phyloP scores from a whole-genome alignment of 2,888 invertebrate species.

The Shargacucullia verbasci region DNA sequence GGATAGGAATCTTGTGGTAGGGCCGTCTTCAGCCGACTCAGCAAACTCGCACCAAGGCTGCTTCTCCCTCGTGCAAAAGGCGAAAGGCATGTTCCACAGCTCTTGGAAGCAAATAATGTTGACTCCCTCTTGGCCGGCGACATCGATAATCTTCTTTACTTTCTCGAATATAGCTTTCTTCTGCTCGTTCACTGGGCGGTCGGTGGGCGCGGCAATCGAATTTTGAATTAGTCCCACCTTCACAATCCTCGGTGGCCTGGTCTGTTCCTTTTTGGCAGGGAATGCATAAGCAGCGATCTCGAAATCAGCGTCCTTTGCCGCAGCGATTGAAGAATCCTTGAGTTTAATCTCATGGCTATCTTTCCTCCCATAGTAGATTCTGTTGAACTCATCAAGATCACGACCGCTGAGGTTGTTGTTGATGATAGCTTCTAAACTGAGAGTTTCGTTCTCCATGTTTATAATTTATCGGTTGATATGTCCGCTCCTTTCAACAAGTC shows the following conservation, averaged over 20 bases:
- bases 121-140: constrained; percentile 94
- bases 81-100: constrained; percentile 99
- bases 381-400: constrained; percentile 84
- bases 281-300: constrained; percentile 84
- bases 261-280: constrained; percentile 83
- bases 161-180: constrained; percentile 94
- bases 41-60: constrained; percentile 99
- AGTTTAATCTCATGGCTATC: constrained; percentile 77
- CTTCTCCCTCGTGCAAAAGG: constrained; percentile 99
- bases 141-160: constrained; percentile 93
- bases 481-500: constrained; percentile 52
- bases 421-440: constrained; percentile 80
- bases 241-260: constrained; percentile 92
- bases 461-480: constrained; percentile 22
- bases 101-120: constrained; percentile 99
- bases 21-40: constrained; percentile 96
- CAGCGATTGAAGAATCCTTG: constrained; percentile 83
- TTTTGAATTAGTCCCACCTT: constrained; percentile 97
- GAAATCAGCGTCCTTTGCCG: constrained; percentile 89
- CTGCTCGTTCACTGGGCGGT: constrained; percentile 93
- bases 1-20: constrained; percentile 94
- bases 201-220: constrained; percentile 94
- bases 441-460: constrained; percentile 83
- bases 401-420: constrained; percentile 80
- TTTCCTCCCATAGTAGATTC: constrained; percentile 82